Evolutionary conservation across 2,888 invertebrate genomes (phyloP).

Genomic region (Lutraria lutraria): DNA sequence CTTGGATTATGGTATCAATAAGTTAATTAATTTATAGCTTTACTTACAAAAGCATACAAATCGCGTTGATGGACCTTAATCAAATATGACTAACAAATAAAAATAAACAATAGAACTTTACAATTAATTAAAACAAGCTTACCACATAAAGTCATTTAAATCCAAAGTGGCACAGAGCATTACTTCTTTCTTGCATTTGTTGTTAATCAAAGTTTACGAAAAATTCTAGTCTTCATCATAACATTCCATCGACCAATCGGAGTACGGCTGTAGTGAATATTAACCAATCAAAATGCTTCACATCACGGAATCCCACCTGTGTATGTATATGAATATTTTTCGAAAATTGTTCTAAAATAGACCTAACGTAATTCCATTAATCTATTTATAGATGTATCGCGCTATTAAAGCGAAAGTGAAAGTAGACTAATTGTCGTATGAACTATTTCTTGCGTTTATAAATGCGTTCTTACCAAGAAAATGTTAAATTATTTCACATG

Average conservation of each 20-base stretch:
- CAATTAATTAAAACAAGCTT: too few species aligned
- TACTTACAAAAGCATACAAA: too few species aligned
- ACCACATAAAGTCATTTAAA: not conserved
- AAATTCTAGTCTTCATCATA: not conserved
- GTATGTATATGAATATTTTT: not conserved
- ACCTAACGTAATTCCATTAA: not conserved
- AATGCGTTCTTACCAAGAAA: too few species aligned
- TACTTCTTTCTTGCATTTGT: not conserved
- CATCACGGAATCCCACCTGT: not conserved
- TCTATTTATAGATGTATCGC: not conserved
- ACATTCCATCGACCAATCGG: not conserved
- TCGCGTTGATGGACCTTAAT: too few species aligned
- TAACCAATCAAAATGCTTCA: not conserved
- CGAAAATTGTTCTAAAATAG: not conserved
- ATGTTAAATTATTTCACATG: too few species aligned
- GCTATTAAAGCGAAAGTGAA: not conserved
- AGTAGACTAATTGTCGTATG: not conserved
- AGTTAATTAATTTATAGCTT: too few species aligned
- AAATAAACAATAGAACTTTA: too few species aligned
- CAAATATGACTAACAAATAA: too few species aligned
- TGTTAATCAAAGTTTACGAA: not conserved
- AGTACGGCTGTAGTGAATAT: not conserved
- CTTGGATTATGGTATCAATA: too few species aligned
- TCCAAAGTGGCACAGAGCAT: not conserved
- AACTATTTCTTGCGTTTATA: too few species aligned